Conservation (phyloP, 2,113 vertebrate species). For the Callipepla californica region DNA sequence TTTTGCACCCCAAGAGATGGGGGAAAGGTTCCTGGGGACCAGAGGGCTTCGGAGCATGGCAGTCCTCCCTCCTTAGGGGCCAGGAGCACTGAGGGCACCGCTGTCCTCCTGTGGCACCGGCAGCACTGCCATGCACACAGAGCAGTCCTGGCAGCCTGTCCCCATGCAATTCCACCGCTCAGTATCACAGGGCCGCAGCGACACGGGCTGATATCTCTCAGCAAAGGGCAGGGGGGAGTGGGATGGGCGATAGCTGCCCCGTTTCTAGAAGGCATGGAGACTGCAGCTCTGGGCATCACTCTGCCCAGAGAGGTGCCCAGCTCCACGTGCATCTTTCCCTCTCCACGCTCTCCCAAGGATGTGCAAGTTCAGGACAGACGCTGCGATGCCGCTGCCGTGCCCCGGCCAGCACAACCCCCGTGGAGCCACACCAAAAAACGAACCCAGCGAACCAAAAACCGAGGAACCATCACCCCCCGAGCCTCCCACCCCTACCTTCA, state of each 20-base stretch:
- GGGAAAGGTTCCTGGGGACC: background rate
- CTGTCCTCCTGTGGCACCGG: accelerated
- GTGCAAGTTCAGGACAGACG: background rate
- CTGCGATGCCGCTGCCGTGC: accelerated
- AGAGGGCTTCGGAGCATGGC: background rate
- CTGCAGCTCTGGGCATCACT: background rate
- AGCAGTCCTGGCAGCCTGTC: too few relatives aligned
- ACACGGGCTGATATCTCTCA: background rate
- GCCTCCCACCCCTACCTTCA: background rate
- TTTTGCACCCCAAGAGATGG: background rate
- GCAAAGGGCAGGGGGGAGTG: background rate
- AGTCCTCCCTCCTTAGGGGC: too few relatives aligned
- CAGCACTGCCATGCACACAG: background rate
- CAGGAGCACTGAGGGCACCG: background rate
- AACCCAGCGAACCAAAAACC: background rate
- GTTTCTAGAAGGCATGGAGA: background rate
- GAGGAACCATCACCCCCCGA: too few relatives aligned
- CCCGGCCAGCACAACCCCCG: background rate
- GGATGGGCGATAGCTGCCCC: background rate
- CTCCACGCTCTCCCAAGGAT: background rate
- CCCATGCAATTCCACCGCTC: too few relatives aligned
- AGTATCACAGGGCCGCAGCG: too few relatives aligned
- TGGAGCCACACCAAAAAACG: background rate
- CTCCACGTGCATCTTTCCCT: background rate
- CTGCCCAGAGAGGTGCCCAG: too few relatives aligned